Conservation (phyloP, 1,140 invertebrate genomes). For the Phenacoccus solenopsis region DNA sequence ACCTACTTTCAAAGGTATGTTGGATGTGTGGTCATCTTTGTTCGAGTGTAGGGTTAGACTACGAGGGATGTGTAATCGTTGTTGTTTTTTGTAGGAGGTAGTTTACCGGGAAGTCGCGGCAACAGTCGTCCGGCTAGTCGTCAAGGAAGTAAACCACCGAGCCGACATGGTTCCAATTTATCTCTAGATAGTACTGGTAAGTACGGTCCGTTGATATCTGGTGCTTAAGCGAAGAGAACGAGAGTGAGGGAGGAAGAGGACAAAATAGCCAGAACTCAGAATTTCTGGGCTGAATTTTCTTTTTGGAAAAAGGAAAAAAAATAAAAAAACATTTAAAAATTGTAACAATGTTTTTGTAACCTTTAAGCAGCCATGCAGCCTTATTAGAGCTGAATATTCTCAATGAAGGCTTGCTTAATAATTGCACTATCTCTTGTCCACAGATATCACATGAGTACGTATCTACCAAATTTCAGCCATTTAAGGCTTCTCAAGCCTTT, state of each 20-base stretch:
- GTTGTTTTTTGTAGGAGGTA: constrained; percentile 31
- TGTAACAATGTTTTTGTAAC: too few species aligned
- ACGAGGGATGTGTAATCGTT: neutral
- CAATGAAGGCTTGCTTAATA: too few species aligned
- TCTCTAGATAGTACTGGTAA: constrained; percentile 78
- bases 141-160: constrained; percentile 74
- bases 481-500: too few species aligned
- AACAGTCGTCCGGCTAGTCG: constrained; percentile 67
- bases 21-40: too few species aligned
- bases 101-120: constrained; percentile 49
- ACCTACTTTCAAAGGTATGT: constrained; percentile 11
- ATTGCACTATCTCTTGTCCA: too few species aligned
- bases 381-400: too few species aligned
- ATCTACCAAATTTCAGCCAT: too few species aligned
- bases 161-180: constrained; percentile 81
- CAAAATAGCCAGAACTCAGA: neutral
- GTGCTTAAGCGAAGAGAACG: neutral
- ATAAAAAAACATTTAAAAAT: too few species aligned
- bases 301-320: neutral
- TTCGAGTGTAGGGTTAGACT: neutral
- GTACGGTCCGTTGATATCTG: neutral
- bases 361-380: too few species aligned
- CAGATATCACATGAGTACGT: too few species aligned
- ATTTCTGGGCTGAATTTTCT: neutral
- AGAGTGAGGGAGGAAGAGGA: neutral